Conservation (phyloP, 2,113 vertebrate genomes). For the Octodon degus region DNA sequence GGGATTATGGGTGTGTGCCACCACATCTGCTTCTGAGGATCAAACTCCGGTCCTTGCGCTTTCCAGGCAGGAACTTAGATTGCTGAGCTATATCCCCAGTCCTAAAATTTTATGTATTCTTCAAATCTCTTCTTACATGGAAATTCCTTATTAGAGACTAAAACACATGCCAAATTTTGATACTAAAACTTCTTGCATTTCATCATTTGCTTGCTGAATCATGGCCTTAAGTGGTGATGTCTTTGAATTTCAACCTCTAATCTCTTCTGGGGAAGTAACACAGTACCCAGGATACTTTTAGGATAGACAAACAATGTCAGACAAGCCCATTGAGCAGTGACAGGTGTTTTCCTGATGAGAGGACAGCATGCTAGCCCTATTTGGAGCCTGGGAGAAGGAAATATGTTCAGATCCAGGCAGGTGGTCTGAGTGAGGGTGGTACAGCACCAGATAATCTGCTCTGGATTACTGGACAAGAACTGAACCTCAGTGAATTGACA, state of each 20-base stretch:
- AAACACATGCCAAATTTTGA: neutral
- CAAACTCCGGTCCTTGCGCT: too few relatives aligned
- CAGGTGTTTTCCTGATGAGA: conserved; percentile 42
- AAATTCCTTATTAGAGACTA: neutral
- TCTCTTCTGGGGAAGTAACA: neutral
- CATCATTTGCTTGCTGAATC: neutral
- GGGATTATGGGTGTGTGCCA: too few relatives aligned
- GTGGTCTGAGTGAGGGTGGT: conserved; percentile 42
- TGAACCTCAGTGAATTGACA: neutral
- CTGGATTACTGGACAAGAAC: neutral
- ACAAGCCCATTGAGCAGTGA: neutral
- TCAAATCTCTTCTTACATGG: neutral
- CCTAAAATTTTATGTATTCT: neutral
- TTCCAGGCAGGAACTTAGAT: too few relatives aligned
- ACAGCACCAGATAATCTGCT: neutral
- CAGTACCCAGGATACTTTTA: neutral
- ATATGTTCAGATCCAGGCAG: conserved; percentile 12
- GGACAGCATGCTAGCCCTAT: neutral
- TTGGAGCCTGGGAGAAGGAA: conserved; percentile 8
- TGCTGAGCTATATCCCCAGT: too few relatives aligned
- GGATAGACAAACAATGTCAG: conserved; percentile 23
- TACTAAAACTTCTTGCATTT: neutral
- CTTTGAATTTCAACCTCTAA: neutral
- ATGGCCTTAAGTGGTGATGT: neutral
- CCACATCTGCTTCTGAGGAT: too few relatives aligned